Evolutionary conservation across 1,140 invertebrate genomes (phyloP), one percentile per base, ranked within the genome.

Genomic region (Pogonognathellus flavescens): DNA sequence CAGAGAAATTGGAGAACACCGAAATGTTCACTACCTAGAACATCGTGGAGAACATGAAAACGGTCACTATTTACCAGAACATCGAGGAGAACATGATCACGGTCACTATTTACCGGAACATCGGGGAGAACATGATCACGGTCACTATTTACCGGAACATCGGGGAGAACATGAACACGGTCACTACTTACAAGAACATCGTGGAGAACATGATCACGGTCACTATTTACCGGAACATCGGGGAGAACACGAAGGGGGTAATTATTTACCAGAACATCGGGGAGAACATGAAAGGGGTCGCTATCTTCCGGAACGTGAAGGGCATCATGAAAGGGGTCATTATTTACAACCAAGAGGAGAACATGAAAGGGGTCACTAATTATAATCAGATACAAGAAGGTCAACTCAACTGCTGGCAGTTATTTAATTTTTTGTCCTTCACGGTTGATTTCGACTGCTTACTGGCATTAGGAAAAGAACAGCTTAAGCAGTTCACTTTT

Each of bases 301-400:
- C 20, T 16, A 55, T 76, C 41, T 20, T 3, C 10, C 9, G 4
- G 80, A 14, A 49, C 62, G 80, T 16, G 20, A 53, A 22, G 16
- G n/a, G n/a, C n/a, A 55, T 0, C 31, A 85, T 31, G 84, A 66
- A 62, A 76, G 81, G 22, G 72, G 20, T 53, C 84, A 85, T 11
- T 59, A 20, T 59, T 22, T 20, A 0, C 13, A 31, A 25, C 14
- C 81, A 50, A 20, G 22, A 14, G 25, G 59, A 5, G 8, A n/a
- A n/a, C 20, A 59, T 14, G 55, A 22, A 82, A 8, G 25, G 10
- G 20, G 18, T 59, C 81, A 59, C 55, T 60, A 60, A n/a, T 60
- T 18, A 20, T 8, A 14, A 6, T 41, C 31, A 41, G 31, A 41
- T 1, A 41, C 31, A 41, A 41, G 1, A 1, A 41, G 31, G 31